phyloP scores from a whole-genome alignment of 1,140 invertebrate genomes.

The Pseudomyrmex gracilis region DNA sequence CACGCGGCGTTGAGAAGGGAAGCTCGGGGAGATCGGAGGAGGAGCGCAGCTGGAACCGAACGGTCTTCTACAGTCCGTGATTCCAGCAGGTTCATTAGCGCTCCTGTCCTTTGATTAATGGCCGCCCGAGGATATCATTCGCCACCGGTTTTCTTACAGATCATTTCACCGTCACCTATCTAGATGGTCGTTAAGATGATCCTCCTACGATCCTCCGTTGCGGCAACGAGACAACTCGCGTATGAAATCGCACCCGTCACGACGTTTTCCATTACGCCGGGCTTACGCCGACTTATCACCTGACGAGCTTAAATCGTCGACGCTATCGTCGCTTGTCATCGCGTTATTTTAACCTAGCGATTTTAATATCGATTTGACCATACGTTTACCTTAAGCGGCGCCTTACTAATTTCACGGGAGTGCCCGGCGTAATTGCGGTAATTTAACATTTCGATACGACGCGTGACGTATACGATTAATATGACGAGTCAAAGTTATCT shows the following conservation, averaged over 20 bases:
- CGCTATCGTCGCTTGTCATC: slow-evolving; percentile 28
- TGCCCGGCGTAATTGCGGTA: slow-evolving; percentile 42
- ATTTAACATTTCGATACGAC: slow-evolving; percentile 23
- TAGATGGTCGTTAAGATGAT: slow-evolving; percentile 83
- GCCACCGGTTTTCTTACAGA: slow-evolving; percentile 82
- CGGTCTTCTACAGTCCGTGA: slow-evolving; percentile 67
- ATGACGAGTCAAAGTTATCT: not conserved
- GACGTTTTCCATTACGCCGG: slow-evolving; percentile 67
- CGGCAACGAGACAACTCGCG: slow-evolving; percentile 69
- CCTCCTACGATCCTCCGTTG: slow-evolving; percentile 71
- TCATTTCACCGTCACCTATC: slow-evolving; percentile 82
- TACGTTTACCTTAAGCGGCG: not conserved
- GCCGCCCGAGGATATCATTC: slow-evolving; percentile 76
- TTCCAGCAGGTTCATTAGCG: slow-evolving; percentile 83
- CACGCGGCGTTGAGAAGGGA: slow-evolving; percentile 16
- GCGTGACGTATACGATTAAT: not conserved
- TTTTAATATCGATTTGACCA: slow-evolving; percentile 25
- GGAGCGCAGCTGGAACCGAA: slow-evolving; percentile 58
- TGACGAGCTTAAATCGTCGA: slow-evolving; percentile 37
- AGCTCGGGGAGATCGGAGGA: not conserved
- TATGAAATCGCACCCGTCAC: slow-evolving; percentile 72
- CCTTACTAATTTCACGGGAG: slow-evolving; percentile 40
- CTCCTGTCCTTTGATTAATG: slow-evolving; percentile 84
- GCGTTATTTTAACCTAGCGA: slow-evolving; percentile 36
- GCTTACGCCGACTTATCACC: slow-evolving; percentile 63